A percentile compares a stretch with the other conserved stretches of the same genome.
phyloP scores from a whole-genome alignment of 2,888 invertebrate genomes.

The Cryptocheilus praepositus region DNA sequence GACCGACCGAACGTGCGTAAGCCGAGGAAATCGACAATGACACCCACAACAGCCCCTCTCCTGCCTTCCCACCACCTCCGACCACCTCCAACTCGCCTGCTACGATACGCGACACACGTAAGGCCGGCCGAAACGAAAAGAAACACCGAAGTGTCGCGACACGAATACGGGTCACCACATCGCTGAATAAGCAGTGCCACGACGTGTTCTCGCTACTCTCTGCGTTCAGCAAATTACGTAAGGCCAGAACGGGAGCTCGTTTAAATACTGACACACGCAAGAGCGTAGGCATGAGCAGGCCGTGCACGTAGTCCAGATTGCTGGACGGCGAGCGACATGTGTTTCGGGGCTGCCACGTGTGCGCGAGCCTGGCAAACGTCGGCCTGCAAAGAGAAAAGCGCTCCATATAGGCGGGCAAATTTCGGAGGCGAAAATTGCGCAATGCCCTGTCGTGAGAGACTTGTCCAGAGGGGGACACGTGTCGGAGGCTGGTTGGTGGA shows the following conservation, averaged over 20 bases:
- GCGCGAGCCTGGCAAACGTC: background rate
- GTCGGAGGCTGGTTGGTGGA: too few species aligned
- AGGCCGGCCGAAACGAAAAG: background rate
- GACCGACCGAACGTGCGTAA: background rate
- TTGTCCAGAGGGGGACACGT: too few species aligned
- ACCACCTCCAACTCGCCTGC: background rate
- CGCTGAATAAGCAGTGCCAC: constrained; percentile 67
- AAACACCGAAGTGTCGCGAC: constrained; percentile 50
- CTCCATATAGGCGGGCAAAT: constrained; percentile 62
- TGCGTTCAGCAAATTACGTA: constrained; percentile 68
- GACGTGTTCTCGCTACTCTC: constrained; percentile 47
- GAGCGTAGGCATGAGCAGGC: too few species aligned
- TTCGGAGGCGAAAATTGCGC: constrained; percentile 62
- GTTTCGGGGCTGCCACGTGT: background rate
- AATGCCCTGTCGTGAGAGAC: constrained; percentile 25
- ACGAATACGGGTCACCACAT: constrained; percentile 70
- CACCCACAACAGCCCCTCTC: too few species aligned
- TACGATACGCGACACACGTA: background rate
- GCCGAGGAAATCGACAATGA: too few species aligned
- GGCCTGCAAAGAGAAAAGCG: constrained; percentile 38
- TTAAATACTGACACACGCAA: constrained; percentile 62
- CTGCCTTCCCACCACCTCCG: too few species aligned
- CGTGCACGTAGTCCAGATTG: background rate
- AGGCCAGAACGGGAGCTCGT: constrained; percentile 69
- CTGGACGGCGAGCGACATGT: too few species aligned